Evolutionary conservation across 2,888 invertebrate genomes (phyloP).

Genomic region (Latrodectus hesperus): DNA sequence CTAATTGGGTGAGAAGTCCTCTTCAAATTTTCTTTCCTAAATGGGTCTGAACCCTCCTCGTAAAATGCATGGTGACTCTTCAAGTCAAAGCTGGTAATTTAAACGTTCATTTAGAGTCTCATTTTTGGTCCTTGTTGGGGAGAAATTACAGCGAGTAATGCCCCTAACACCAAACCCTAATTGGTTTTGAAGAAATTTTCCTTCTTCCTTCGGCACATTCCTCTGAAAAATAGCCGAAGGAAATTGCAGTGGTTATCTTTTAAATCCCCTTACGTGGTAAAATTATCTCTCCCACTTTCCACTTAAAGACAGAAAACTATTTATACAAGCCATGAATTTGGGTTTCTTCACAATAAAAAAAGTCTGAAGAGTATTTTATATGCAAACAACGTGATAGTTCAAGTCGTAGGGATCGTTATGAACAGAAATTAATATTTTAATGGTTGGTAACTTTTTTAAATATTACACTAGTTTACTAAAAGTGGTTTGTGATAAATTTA

Average conservation of each 20-base stretch:
- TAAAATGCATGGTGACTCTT: slow-evolving; percentile 24
- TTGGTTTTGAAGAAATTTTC: slow-evolving; percentile 23
- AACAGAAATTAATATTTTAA: too few relatives aligned
- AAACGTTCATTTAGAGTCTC: slow-evolving; percentile 33
- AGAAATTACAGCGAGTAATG: slow-evolving; percentile 33
- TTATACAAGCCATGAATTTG: neutral
- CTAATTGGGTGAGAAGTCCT: slow-evolving; percentile 43
- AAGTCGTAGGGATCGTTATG: too few relatives aligned
- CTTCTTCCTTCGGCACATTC: neutral
- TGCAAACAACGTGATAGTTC: too few relatives aligned
- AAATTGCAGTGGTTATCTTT: slow-evolving; percentile 10
- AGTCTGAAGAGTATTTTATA: too few relatives aligned
- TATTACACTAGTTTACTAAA: too few relatives aligned
- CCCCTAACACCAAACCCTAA: slow-evolving; percentile 8
- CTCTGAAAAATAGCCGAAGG: neutral
- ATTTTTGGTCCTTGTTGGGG: slow-evolving; percentile 4
- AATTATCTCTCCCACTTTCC: neutral
- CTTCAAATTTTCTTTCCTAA: slow-evolving; percentile 34
- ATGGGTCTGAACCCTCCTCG: slow-evolving; percentile 11
- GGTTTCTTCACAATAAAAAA: too few relatives aligned
- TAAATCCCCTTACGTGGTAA: neutral
- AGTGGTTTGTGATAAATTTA: too few relatives aligned
- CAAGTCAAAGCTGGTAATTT: slow-evolving; percentile 27
- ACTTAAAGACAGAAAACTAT: neutral
- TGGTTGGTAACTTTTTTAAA: too few relatives aligned